Conservation (phyloP, 2,113 vertebrate genomes). For the Bubo scandiacus region DNA sequence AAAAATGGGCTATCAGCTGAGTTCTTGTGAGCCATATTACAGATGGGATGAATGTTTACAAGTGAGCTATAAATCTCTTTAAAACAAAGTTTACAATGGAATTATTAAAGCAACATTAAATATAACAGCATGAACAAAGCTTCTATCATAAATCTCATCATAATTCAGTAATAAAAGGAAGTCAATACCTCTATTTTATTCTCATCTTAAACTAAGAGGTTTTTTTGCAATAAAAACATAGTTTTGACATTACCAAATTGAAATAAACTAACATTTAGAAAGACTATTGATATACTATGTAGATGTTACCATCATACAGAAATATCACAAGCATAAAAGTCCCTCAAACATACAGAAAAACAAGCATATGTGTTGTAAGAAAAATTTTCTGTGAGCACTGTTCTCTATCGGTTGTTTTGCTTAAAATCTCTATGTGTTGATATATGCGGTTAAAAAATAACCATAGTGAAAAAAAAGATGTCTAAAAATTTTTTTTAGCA, state of each 20-base stretch:
- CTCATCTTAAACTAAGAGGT: background rate
- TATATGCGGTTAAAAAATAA: background rate
- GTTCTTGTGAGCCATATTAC: background rate
- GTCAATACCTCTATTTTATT: background rate
- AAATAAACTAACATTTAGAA: background rate
- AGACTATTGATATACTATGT: background rate
- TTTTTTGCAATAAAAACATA: background rate
- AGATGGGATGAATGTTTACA: background rate
- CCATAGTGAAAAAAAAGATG: background rate
- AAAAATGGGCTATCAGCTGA: background rate
- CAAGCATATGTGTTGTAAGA: background rate
- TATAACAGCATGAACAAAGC: background rate
- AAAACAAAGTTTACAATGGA: background rate
- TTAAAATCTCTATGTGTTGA: background rate
- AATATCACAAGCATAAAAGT: background rate
- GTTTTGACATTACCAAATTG: background rate
- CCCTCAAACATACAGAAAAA: background rate
- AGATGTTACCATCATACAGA: background rate
- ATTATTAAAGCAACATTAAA: background rate
- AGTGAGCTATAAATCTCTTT: background rate
- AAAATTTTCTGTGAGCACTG: background rate
- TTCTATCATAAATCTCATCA: background rate
- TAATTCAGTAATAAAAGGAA: background rate
- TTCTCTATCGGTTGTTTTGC: background rate
- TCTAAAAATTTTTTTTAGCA: background rate